Evolutionary conservation across 2,113 vertebrate species (phyloP).

Genomic region (Nyctibius bracteatus): DNA sequence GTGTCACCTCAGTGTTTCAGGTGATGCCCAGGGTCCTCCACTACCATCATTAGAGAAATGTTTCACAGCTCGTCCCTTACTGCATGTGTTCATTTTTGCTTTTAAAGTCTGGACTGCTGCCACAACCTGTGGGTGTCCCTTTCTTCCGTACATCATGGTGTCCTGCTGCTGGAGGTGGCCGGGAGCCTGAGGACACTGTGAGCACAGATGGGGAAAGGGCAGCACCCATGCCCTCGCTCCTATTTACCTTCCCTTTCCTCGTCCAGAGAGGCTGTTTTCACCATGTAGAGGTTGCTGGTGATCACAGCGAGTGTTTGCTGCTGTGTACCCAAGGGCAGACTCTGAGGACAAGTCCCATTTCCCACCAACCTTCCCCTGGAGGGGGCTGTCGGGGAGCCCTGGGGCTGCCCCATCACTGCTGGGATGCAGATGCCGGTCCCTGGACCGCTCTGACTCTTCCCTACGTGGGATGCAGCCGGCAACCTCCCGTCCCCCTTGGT

Average conservation of each 20-base stretch:
- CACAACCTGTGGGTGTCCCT: background rate
- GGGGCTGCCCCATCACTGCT: rapidly evolving
- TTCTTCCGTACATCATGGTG: rapidly evolving
- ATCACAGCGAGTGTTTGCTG: rapidly evolving
- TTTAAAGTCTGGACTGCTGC: background rate
- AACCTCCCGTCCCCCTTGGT: background rate
- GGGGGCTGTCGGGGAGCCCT: background rate
- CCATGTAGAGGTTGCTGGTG: rapidly evolving
- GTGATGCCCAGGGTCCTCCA: background rate
- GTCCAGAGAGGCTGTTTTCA: rapidly evolving
- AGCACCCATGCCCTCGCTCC: background rate
- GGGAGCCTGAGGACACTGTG: background rate
- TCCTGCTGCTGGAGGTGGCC: background rate
- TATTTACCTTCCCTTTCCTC: background rate
- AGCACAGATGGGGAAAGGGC: background rate
- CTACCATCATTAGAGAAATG: rapidly evolving
- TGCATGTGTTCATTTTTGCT: background rate
- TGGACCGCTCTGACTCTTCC: background rate
- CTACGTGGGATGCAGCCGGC: background rate
- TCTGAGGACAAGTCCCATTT: rapidly evolving
- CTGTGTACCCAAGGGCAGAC: rapidly evolving
- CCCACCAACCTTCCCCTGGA: background rate
- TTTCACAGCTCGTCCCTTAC: background rate
- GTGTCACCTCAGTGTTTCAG: background rate
- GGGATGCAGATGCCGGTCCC: background rate